Conservation (phyloP, 2,888 invertebrate species). For the Chironomus riparius region DNA sequence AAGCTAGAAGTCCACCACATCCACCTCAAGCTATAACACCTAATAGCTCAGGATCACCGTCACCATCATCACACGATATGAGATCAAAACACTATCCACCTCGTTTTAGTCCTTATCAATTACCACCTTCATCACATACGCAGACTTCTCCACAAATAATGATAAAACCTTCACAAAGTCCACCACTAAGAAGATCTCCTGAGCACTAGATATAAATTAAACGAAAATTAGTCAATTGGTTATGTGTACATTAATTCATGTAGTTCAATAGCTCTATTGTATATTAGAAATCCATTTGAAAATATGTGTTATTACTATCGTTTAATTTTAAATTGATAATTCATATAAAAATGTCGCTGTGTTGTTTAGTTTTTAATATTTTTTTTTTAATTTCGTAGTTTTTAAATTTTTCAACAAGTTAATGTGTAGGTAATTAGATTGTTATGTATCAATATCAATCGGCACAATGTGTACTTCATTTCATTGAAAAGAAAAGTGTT, state of each 20-base stretch:
- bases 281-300: no score
- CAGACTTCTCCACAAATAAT: constrained; percentile 30
- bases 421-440: no score
- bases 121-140: constrained; percentile 29
- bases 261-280: neutral
- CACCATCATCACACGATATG: constrained; percentile 36
- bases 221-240: neutral
- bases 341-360: no score
- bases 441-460: no score
- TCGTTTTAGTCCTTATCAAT: constrained; percentile 39
- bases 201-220: neutral
- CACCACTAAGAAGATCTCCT: neutral
- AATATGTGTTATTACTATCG: no score
- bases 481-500: no score
- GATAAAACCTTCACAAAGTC: constrained; percentile 4
- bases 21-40: constrained; percentile 33
- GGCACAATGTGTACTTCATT: no score
- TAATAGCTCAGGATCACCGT: constrained; percentile 41
- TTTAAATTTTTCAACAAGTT: no score
- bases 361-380: no score
- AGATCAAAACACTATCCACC: constrained; percentile 38
- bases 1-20: constrained; percentile 30
- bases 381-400: no score
- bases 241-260: neutral
- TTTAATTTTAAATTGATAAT: no score